Evolutionary conservation across 2,888 invertebrate genomes (phyloP).

Genomic region (Trichopoda pennipes): DNA sequence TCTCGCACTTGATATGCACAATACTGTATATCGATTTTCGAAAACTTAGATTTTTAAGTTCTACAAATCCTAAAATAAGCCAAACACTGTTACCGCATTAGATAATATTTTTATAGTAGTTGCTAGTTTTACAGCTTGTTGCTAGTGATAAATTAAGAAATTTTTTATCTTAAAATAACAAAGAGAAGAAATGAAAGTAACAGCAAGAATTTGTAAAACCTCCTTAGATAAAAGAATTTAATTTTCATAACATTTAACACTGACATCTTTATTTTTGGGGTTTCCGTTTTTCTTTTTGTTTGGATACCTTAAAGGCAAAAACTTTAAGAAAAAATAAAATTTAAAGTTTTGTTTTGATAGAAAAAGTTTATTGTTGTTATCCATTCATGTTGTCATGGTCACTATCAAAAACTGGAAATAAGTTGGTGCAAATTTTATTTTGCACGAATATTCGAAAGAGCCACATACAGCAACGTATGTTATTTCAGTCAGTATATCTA

Average conservation of each 20-base stretch:
- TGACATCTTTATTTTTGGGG: constrained; percentile 9
- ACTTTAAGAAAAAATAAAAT: constrained; percentile 7
- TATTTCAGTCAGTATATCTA: no score
- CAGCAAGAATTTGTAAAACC: background rate
- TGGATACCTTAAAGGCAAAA: background rate
- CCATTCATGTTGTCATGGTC: background rate
- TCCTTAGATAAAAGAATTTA: constrained; percentile 1
- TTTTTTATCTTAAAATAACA: constrained; percentile 21
- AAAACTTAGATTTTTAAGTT: no score
- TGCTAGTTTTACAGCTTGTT: constrained; percentile 32
- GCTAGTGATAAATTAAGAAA: constrained; percentile 37
- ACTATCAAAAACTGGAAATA: no score
- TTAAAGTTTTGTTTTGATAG: background rate
- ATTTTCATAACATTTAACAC: constrained; percentile 21
- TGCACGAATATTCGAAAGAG: no score
- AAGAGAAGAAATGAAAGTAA: background rate
- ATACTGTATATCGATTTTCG: no score
- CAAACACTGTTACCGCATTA: no score
- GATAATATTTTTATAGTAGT: background rate
- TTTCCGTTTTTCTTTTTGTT: constrained; percentile 26
- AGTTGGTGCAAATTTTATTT: no score
- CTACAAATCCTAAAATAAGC: no score
- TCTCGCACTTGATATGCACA: no score
- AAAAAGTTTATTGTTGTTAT: constrained; percentile 4
- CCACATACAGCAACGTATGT: no score